Evolutionary conservation across 2,113 vertebrate genomes (phyloP), one percentile per base, ranked within the genome.

Genomic region (Aplodontia rufa): DNA sequence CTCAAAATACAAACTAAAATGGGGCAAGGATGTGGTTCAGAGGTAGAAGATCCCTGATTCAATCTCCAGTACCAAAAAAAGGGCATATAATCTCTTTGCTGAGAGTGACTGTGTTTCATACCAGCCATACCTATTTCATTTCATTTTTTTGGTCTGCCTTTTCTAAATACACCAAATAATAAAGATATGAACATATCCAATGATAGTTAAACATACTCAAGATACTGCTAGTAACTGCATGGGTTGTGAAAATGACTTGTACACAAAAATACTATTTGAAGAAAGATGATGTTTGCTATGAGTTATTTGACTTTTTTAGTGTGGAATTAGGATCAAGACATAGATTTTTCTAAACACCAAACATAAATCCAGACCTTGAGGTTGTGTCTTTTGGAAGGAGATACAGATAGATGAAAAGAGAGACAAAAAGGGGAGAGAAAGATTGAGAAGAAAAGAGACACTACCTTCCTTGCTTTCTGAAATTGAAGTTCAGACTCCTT

Each of bases 271-370:
- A 42, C 7, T 55, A 66, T 80, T 84, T 40, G 51, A 66, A 85
- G 14, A 86, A 80, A 37, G 32, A 55, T 37, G 28, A 20, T 45
- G 6, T 81, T 90, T 85, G 13, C n/a, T 12, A 14, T 78, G 35
- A 40, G 22, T 80, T 90, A 68, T 93, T 83, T 92, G 40, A 51
- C 12, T 26, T 47, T 96, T n/a, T n/a, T 87, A 81, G 66, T 20
- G 8, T 78, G 84, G 22, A 35, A 1, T 87, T 93, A 71, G 2
- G 11, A 78, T 92, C 19, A 64, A 89, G 62, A 68, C 42, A 94
- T 1, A 66, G 40, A 53, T n/a, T 95, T 90, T 93, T 92, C 40
- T 68, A 51, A 92, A 95, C n/a, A 79, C 37, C 4, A 90, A 91
- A 60, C 14, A 40, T 3, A 80, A 68, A 53, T 89, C n/a, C 75